phyloP scores from a whole-genome alignment of 2,797 vertebrate genomes.

The Chiloscyllium punctatum region DNA sequence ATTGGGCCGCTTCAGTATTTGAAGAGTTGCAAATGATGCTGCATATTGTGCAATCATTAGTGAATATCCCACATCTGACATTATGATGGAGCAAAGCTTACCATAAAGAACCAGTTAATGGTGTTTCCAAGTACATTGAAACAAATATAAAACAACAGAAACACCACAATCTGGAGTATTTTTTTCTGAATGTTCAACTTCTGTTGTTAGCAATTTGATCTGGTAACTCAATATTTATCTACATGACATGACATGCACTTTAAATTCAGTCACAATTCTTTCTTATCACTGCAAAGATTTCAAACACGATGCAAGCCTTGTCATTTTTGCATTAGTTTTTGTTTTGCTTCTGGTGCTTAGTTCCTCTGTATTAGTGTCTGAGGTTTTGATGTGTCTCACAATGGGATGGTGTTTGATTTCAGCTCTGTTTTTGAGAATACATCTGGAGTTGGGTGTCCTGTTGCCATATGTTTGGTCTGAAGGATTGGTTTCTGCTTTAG shows the following conservation, averaged over 20 bases:
- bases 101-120: neutral
- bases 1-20: too few species aligned
- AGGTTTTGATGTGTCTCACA: neutral
- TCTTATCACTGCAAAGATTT: neutral
- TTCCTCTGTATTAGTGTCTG: slow-evolving; percentile 8
- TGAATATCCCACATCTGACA: too few species aligned
- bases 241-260: neutral
- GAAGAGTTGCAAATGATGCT: too few species aligned
- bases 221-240: neutral
- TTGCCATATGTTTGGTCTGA: slow-evolving; percentile 35
- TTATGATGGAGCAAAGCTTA: neutral
- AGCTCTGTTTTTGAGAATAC: slow-evolving; percentile 27
- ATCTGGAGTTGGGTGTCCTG: slow-evolving; percentile 28
- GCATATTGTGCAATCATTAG: too few species aligned
- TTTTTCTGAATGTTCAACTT: neutral
- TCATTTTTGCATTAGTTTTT: slow-evolving; percentile 23
- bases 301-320: neutral
- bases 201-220: neutral
- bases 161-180: neutral
- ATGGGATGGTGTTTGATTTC: slow-evolving; percentile 33
- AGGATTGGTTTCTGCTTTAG: neutral
- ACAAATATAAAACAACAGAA: neutral
- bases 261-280: neutral
- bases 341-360: slow-evolving; percentile 9
- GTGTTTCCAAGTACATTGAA: neutral